Percentiles rank a stretch among this genome's conserved stretches.
Conservation (phyloP, 1,140 invertebrate genomes). For the Rhopalosiphum maidis region DNA sequence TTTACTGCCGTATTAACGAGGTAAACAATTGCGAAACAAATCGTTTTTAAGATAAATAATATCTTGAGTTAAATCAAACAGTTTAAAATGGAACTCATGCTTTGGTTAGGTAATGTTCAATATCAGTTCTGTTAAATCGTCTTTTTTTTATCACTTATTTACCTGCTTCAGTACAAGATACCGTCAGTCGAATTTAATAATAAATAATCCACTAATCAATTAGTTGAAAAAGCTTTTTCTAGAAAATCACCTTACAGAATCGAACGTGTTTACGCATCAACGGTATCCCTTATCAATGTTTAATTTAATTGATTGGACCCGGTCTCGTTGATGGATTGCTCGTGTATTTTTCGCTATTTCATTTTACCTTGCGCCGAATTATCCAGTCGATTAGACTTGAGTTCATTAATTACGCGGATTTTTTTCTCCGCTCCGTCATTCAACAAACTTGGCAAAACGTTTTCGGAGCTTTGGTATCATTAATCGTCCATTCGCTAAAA, state of each 20-base stretch:
- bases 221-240: conserved; percentile 49
- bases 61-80: background rate
- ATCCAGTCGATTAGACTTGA: conserved; percentile 32
- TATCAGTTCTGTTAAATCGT: background rate
- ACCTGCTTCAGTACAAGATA: background rate
- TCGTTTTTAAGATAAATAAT: conserved; percentile 3
- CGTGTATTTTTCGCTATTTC: conserved; percentile 31
- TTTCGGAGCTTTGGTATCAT: background rate
- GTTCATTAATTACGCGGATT: conserved; percentile 49
- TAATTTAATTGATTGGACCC: conserved; percentile 48
- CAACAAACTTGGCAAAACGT: conserved; percentile 52
- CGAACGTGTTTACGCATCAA: conserved; percentile 49
- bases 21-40: background rate
- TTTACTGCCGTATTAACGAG: background rate
- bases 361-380: conserved; percentile 36
- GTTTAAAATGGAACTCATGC: background rate
- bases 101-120: background rate
- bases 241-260: conserved; percentile 15
- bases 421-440: conserved; percentile 24
- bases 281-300: conserved; percentile 45
- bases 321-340: conserved; percentile 41
- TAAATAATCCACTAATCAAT: conserved; percentile 40
- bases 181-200: conserved; percentile 24
- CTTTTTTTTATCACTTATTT: conserved; percentile 18
- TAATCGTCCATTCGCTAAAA: conserved; percentile 28